Evolutionary conservation across 30 jellyfish, hydroid and myxozoan genomes (phyloP).

Genomic region (Aurelia aurita): DNA sequence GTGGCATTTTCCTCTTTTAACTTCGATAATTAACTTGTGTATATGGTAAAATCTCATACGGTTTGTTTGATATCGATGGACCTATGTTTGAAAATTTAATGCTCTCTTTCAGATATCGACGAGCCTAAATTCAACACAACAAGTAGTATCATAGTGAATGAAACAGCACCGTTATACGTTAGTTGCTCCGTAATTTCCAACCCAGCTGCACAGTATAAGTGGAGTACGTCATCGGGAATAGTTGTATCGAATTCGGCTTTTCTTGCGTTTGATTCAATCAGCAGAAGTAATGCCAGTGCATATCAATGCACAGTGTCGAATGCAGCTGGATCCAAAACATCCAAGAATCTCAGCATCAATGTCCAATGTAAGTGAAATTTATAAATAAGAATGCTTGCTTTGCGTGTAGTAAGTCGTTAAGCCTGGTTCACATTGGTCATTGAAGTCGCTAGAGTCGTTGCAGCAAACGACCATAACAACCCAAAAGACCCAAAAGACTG

Average conservation of each 20-base stretch:
- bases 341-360: conserved; percentile 17
- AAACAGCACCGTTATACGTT: background rate
- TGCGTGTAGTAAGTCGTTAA: no score
- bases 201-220: conserved; percentile 20
- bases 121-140: conserved; percentile 28
- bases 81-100: no score
- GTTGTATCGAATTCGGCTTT: conserved; percentile 13
- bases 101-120: conserved; percentile 37
- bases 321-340: conserved; percentile 33
- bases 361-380: conserved; percentile 52
- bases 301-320: conserved; percentile 39
- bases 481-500: no score
- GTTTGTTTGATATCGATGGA: no score
- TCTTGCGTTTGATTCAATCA: conserved; percentile 24
- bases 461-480: no score
- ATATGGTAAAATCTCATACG: no score
- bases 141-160: background rate
- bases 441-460: no score
- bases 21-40: no score
- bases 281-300: conserved; percentile 6
- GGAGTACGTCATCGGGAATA: conserved; percentile 17
- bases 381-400: no score
- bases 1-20: no score
- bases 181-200: background rate
- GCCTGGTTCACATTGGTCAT: no score